These are phyloP conservation scores for Podocnemis expansa DNA, from an alignment of 2,113 vertebrate species.

Conservation along the genomic window DNA sequence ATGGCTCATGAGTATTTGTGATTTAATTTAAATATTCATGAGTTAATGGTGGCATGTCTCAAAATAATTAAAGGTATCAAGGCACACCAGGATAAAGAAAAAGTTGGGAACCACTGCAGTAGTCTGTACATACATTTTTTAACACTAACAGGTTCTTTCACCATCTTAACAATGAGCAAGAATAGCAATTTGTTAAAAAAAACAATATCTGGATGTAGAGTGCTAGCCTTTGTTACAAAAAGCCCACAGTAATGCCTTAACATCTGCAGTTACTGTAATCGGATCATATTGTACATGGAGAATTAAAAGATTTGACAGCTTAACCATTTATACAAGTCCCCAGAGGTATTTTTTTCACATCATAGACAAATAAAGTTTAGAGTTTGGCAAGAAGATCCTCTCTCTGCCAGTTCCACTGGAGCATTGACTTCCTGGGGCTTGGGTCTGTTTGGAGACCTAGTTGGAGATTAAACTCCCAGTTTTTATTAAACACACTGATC, in stretches of 20 bases:
- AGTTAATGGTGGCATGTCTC: no score
- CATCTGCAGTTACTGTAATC: background rate
- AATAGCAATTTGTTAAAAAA: accelerated
- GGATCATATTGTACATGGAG: background rate
- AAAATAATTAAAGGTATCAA: no score
- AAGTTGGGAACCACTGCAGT: no score
- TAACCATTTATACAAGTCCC: background rate
- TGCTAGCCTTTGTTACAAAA: background rate
- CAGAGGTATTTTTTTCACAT: background rate
- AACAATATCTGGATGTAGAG: background rate
- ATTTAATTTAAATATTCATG: no score
- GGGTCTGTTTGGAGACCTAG: background rate
- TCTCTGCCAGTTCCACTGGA: background rate
- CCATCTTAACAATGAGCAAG: background rate
- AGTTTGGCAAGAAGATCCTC: background rate
- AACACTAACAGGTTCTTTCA: background rate
- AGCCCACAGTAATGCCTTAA: background rate
- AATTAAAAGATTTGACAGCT: background rate
- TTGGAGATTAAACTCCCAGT: background rate
- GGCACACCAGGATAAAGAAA: no score
- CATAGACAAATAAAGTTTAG: no score
- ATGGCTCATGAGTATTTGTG: no score
- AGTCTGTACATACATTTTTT: background rate
- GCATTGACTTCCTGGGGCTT: background rate
- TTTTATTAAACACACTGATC: background rate